These are phyloP conservation scores for Drosophila auraria DNA, from an alignment of 1,140 invertebrate species.

Conservation along the genomic window DNA sequence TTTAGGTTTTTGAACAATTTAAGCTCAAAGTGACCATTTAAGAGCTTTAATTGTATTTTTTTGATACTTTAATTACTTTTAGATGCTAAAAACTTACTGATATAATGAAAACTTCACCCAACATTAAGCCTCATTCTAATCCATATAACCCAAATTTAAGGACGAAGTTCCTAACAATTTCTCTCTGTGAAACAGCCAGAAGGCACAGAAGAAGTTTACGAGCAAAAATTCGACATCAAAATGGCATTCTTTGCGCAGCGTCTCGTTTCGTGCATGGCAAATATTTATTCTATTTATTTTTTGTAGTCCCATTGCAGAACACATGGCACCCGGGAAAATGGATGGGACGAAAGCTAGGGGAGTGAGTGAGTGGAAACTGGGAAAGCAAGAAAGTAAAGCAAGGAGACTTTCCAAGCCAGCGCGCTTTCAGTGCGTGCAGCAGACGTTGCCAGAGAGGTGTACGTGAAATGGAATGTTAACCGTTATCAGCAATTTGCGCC, in stretches of 20 bases:
- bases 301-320: conserved; percentile 19
- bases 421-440: conserved; percentile 6
- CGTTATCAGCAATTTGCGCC: conserved; percentile 71
- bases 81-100: too few species aligned
- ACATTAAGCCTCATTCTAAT: too few species aligned
- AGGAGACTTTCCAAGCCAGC: conserved; percentile 18
- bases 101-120: too few species aligned
- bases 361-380: not conserved
- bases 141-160: not conserved
- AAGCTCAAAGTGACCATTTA: too few species aligned
- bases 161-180: not conserved
- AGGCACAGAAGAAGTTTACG: conserved; percentile 35
- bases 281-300: conserved; percentile 60
- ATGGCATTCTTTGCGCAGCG: conserved; percentile 63
- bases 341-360: not conserved
- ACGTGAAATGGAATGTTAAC: conserved; percentile 38
- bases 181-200: conserved; percentile 11
- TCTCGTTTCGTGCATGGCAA: conserved; percentile 50
- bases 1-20: too few species aligned
- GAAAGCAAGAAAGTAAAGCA: not conserved
- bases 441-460: conserved; percentile 3
- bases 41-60: too few species aligned
- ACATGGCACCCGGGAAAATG: conserved; percentile 29
- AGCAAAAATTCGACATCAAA: conserved; percentile 66
- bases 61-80: too few species aligned